Evolutionary conservation across 2,888 invertebrate genomes (phyloP).

Genomic region (Aspidiotus rigidus): DNA sequence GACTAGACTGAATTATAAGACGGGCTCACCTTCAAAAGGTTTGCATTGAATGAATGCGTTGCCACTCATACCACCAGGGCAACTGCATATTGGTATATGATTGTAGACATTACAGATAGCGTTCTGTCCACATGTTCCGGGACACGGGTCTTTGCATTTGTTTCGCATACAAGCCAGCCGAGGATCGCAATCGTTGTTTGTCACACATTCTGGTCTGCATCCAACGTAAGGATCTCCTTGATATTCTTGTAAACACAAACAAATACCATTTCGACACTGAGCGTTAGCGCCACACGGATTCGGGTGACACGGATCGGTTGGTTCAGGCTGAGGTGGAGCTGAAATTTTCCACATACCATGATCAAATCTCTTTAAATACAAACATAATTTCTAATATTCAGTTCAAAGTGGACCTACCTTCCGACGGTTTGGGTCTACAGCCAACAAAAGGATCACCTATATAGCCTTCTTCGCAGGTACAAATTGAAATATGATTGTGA

Average conservation of each 20-base stretch:
- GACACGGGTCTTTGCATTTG: constrained; percentile 62
- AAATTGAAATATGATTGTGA: constrained; percentile 64
- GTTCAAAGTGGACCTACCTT: constrained; percentile 39
- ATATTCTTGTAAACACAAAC: constrained; percentile 55
- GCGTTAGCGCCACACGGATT: constrained; percentile 77
- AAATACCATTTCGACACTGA: constrained; percentile 69
- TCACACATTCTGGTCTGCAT: constrained; percentile 65
- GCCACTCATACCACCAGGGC: constrained; percentile 57
- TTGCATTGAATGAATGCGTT: constrained; percentile 59
- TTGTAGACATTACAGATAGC: constrained; percentile 64
- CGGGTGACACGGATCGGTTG: constrained; percentile 53
- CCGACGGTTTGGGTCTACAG: constrained; percentile 39
- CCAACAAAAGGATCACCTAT: constrained; percentile 45
- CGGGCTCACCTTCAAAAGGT: constrained; percentile 39
- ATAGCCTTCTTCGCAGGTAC: constrained; percentile 50
- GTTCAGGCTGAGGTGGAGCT: constrained; percentile 46
- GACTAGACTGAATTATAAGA: not conserved
- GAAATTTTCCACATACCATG: constrained; percentile 47
- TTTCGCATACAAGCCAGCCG: constrained; percentile 61
- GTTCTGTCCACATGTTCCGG: constrained; percentile 62
- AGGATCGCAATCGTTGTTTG: constrained; percentile 60
- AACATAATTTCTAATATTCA: not conserved
- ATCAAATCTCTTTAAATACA: not conserved
- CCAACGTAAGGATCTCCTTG: constrained; percentile 56
- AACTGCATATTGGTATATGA: constrained; percentile 67